A percentile compares a stretch with the other conserved stretches of the same genome.
phyloP scores from a whole-genome alignment of 1,140 invertebrate species.

The Gryllus bimaculatus region DNA sequence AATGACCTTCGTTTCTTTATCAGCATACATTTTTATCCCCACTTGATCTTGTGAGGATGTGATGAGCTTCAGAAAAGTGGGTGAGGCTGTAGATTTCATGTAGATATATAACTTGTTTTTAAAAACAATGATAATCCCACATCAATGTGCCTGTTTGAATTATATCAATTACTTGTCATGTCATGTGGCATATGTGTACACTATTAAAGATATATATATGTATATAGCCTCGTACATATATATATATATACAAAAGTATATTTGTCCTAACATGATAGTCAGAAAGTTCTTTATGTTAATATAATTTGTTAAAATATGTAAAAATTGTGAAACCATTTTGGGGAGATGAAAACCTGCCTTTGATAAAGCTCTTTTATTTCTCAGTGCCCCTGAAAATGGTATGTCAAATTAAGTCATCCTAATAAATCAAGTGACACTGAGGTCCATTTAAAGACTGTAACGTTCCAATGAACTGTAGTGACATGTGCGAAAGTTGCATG shows the following conservation, averaged over 20 bases:
- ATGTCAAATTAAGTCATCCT: not conserved
- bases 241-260: not conserved
- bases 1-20: not conserved
- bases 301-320: not conserved
- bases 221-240: not conserved
- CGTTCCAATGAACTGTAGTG: not conserved
- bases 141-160: slow-evolving; percentile 4
- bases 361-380: not conserved
- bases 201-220: not conserved
- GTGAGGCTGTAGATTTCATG: not conserved
- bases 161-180: slow-evolving; percentile 1
- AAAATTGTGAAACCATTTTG: not conserved
- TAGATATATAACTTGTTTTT: not conserved
- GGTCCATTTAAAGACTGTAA: not conserved
- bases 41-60: not conserved
- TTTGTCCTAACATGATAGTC: not conserved
- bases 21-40: not conserved
- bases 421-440: not conserved
- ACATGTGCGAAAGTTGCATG: not conserved
- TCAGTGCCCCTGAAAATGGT: not conserved
- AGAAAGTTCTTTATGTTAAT: not conserved
- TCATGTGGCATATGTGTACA: not conserved
- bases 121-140: slow-evolving; percentile 5
- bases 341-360: not conserved
- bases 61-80: not conserved